Evolutionary conservation across 2,113 vertebrate genomes (phyloP), one percentile per base, ranked within the genome.

Genomic region (Xenus cinereus): DNA sequence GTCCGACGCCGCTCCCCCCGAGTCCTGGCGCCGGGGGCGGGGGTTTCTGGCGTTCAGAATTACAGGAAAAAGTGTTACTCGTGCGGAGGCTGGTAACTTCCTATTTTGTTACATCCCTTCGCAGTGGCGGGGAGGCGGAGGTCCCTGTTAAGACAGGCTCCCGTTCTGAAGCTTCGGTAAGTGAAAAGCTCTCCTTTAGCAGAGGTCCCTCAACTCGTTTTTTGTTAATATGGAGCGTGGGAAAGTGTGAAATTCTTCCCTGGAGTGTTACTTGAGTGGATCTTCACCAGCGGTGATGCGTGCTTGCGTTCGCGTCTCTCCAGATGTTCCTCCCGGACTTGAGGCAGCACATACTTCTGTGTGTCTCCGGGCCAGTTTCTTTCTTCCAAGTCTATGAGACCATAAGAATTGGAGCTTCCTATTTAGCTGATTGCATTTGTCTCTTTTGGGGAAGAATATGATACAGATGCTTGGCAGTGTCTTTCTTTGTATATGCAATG

Each of bases 221-320:
- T 60, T 35, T 14, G 3, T 76, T 51, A 21, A 3, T 32, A 5
- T 0, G 54, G 24, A 22, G 16, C 8, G 5, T 48, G 50, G 53
- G 26, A 33, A 37, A 28, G 19, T 1, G 41, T 21, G 39, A 10
- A 21, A 4, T 8, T 64, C 19, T 76, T 32, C 14, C 11, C 10
- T 0, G 3, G 21, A 2, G 26, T 1, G 8, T 59, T 12, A 1
- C 17, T 28, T 0, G 7, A 3, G 7, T 12, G 50, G 8, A 2
- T 48, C 35, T 60, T 10, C 18, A 9, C 20, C 37, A 2, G 50
- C 15, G 1, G 62, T 10, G 62, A 4, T 37, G 14, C 3, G 6
- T 48, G 43, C n/a, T 27, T 12, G 46, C 7, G 0, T 46, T 82
- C 9, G 0, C 4, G 0, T 37, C 26, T 10, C 21, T 26, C 9